phyloP scores from a whole-genome alignment of 2,113 vertebrate genomes.

The Ictalurus punctatus region DNA sequence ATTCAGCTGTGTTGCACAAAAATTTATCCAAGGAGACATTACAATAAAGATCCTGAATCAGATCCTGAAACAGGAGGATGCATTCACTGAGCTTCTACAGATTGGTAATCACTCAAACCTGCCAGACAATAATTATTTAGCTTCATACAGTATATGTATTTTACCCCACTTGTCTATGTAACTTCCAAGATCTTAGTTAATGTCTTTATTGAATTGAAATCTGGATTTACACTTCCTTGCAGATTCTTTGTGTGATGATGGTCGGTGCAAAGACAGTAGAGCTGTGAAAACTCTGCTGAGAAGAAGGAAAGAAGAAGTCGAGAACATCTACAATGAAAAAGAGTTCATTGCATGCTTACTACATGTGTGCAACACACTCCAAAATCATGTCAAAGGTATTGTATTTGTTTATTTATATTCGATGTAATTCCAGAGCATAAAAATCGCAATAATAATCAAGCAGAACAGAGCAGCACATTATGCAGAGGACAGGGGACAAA shows the following conservation, averaged over 20 bases:
- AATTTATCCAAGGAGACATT: slow-evolving; percentile 67
- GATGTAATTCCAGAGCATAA: background rate
- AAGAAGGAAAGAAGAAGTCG: slow-evolving; percentile 69
- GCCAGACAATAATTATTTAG: background rate
- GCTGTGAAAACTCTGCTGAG: slow-evolving; percentile 68
- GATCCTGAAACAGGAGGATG: slow-evolving; percentile 53
- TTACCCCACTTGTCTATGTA: background rate
- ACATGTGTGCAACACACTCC: slow-evolving; percentile 72
- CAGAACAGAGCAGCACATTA: background rate
- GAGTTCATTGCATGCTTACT: slow-evolving; percentile 66
- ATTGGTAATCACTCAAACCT: slow-evolving; percentile 70
- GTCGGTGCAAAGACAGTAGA: slow-evolving; percentile 54
- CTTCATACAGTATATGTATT: background rate
- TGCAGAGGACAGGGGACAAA: background rate
- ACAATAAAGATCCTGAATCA: slow-evolving; percentile 71
- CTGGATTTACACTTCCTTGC: background rate
- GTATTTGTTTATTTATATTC: background rate
- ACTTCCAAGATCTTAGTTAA: background rate
- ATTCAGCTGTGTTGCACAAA: slow-evolving; percentile 52
- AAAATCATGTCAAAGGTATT: slow-evolving; percentile 77
- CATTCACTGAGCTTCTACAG: slow-evolving; percentile 74
- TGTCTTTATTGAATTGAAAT: background rate
- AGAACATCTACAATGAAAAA: slow-evolving; percentile 67
- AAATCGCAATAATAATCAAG: background rate
- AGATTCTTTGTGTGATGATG: slow-evolving; percentile 69